Conservation (phyloP, 2,888 invertebrate genomes). For the Liodrosophila aerea region DNA sequence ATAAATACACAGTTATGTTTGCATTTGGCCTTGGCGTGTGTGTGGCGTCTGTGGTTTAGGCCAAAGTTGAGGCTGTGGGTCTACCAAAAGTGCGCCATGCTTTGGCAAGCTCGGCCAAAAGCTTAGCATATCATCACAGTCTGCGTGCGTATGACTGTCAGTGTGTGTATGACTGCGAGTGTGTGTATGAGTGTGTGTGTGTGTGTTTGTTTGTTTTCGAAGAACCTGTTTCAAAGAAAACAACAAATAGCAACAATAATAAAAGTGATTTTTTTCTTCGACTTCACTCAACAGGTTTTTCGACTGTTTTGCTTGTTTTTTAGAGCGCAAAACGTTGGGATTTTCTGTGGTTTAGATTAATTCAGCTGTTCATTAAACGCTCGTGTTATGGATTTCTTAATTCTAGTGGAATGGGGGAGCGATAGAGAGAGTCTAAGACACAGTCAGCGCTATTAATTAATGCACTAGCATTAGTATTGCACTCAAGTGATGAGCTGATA, state of each 20-base stretch:
- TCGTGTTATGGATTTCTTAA: constrained; percentile 14
- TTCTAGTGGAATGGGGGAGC: not conserved
- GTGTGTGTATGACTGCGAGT: constrained; percentile 7
- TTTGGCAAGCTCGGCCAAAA: constrained; percentile 44
- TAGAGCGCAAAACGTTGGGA: not conserved
- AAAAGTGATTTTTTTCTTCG: not conserved
- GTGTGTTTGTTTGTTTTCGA: constrained; percentile 32
- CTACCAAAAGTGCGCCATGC: constrained; percentile 31
- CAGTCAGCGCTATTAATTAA: no score
- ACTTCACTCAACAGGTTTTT: constrained; percentile 66
- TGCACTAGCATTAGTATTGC: not conserved
- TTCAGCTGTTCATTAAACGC: constrained; percentile 25
- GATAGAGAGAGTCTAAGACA: no score
- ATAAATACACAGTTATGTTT: constrained; percentile 17
- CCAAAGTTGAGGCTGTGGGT: constrained; percentile 14
- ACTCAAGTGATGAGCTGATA: no score
- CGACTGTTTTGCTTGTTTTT: not conserved
- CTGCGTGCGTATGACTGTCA: constrained; percentile 6
- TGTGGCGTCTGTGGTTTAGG: constrained; percentile 3
- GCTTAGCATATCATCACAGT: constrained; percentile 44
- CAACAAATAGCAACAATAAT: constrained; percentile 21
- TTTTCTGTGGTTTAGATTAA: constrained; percentile 10
- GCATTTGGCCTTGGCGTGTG: constrained; percentile 58
- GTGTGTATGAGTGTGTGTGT: constrained; percentile 10
- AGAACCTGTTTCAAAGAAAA: constrained; percentile 60